Evolutionary conservation across 2,888 invertebrate species (phyloP).

Genomic region (Plusia festucae): DNA sequence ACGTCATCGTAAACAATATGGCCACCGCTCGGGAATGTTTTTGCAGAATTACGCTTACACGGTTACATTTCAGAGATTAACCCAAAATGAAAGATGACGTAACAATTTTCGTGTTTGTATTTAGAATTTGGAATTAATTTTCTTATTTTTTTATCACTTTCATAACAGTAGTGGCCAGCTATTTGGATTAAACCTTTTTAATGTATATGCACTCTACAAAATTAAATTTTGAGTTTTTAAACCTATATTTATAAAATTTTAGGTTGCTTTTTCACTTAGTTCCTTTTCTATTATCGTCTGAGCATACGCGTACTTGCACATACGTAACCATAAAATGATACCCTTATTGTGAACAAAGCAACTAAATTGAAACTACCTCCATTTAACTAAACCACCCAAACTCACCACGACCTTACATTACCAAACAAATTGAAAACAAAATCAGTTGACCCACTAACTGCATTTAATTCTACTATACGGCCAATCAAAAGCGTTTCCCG

Average conservation of each 20-base stretch:
- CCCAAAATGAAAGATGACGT: conserved; percentile 51
- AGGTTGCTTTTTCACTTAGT: no score
- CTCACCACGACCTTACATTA: background rate
- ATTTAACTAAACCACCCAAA: background rate
- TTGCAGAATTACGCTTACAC: conserved; percentile 57
- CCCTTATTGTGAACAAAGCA: no score
- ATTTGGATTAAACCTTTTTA: no score
- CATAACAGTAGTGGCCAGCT: no score
- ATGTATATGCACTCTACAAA: no score
- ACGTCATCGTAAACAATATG: conserved; percentile 67
- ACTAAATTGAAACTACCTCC: no score
- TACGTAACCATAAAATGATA: no score
- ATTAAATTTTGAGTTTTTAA: no score
- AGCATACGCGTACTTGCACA: no score
- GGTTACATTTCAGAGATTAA: conserved; percentile 57
- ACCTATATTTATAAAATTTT: no score
- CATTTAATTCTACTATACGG: conserved; percentile 12
- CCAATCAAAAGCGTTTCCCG: conserved; percentile 49
- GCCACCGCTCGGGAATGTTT: conserved; percentile 58
- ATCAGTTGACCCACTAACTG: conserved; percentile 25
- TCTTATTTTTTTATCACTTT: background rate
- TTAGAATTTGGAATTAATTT: conserved; percentile 21
- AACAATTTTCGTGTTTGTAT: conserved; percentile 30
- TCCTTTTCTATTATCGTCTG: no score
- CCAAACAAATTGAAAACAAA: conserved; percentile 3